Percentiles rank a stretch among this genome's conserved stretches.
These are phyloP conservation scores for Podarcis cretensis DNA, from an alignment of 2,113 vertebrate genomes.

Conservation along the genomic window DNA sequence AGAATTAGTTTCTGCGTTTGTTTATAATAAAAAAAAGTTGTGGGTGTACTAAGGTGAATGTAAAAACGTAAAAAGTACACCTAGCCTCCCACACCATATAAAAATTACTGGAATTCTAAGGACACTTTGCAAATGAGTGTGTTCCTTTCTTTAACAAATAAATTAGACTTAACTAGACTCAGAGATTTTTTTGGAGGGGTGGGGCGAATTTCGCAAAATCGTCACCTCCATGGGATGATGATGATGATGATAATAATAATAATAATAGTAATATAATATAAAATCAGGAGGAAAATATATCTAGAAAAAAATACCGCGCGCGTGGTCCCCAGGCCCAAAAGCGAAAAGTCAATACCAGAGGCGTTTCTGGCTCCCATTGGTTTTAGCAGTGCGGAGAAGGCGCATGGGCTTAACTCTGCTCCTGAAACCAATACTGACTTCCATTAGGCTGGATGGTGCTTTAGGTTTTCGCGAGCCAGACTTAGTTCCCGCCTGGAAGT, in stretches of 20 bases:
- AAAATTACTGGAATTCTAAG: not conserved
- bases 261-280: not conserved
- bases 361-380: not conserved
- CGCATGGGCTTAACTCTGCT: not conserved
- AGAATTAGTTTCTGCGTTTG: not conserved
- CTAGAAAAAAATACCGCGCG: not conserved
- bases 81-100: not conserved
- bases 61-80: not conserved
- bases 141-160: not conserved
- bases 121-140: no score
- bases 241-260: not conserved
- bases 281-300: not conserved
- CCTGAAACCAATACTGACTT: not conserved
- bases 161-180: no score
- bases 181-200: no score
- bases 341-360: constrained; percentile 13
- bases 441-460: not conserved
- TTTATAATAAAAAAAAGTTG: not conserved
- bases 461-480: not conserved
- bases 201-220: not conserved
- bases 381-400: not conserved
- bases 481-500: not conserved
- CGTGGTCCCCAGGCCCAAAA: constrained; percentile 42
- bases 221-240: not conserved
- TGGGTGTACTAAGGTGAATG: constrained; percentile 22